phyloP scores from a whole-genome alignment of 2,888 invertebrate genomes.

The Drosophila dives region DNA sequence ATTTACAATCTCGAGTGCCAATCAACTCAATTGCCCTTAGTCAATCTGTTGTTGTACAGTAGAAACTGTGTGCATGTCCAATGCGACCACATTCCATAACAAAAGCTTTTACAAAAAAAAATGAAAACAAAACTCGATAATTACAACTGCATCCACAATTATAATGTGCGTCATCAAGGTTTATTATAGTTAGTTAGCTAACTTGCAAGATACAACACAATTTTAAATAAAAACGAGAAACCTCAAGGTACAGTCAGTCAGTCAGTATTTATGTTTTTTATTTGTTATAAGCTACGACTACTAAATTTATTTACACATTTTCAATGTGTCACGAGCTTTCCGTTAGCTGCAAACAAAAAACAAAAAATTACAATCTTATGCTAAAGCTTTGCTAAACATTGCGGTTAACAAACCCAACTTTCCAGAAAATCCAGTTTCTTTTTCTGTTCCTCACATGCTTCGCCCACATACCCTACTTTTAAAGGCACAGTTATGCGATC shows the following conservation, averaged over 20 bases:
- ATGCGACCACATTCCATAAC: constrained; percentile 24
- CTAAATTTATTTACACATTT: constrained; percentile 59
- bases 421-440: constrained; percentile 35
- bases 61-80: constrained; percentile 10
- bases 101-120: not conserved
- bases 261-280: not conserved
- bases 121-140: constrained; percentile 1
- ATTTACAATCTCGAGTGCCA: constrained; percentile 41
- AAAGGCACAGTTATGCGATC: constrained; percentile 55
- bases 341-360: not conserved
- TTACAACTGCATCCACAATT: constrained; percentile 42
- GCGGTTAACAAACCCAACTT: constrained; percentile 35
- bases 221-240: too few relatives aligned
- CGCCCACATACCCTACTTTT: constrained; percentile 32
- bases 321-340: constrained; percentile 49
- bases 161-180: constrained; percentile 62
- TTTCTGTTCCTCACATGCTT: not conserved
- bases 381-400: constrained; percentile 22
- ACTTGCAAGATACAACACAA: constrained; percentile 7
- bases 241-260: constrained; percentile 58
- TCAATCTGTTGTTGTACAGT: constrained; percentile 40
- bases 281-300: constrained; percentile 17
- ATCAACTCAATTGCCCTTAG: constrained; percentile 51
- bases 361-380: not conserved
- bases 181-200: constrained; percentile 33